Evolutionary conservation across 2,888 invertebrate species (phyloP), one percentile per base, ranked within the genome.

Genomic region (Dynastes tityus): DNA sequence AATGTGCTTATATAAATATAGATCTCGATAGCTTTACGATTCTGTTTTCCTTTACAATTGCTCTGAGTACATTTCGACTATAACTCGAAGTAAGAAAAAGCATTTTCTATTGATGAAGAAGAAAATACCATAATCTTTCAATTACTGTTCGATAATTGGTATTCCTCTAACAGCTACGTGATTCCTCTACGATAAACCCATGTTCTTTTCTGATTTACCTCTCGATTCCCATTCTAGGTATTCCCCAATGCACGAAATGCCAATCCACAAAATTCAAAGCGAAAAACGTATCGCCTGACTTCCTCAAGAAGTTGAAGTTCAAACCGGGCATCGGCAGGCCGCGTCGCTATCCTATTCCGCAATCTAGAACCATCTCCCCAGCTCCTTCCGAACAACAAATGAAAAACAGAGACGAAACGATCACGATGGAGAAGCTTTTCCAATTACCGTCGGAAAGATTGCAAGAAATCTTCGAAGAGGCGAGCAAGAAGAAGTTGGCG

Each of bases 261-360:
- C 75, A 75, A 55, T 82, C 82, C 40, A 79, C 79, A 8, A 80
- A 80, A 32, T 84, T 84, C 78, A 81, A 73, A 32, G 76, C 77
- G 13, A 79, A 77, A 61, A 55, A 32, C 53, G 82, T 83, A 6
- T 83, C 83, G 5, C 27, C 82, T 9, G 86, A 87, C 61, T 85
- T 86, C 76, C 83, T 86, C 63, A 82, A 81, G 51, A 87, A 85
- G 80, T 80, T 88, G 27, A 86, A 85, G 81, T 78, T 81, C 9
- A 87, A 84, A 78, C 87, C 87, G 11, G 87, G 87, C 29, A 87
- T 87, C 29, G 87, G 87, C 45, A 81, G 87, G 53, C 86, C 86
- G 0, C 83, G 82, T 76, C 82, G 87, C 67, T 87, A 86, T 81
- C 68, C 37, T 3, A 70, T 70, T 22, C 71, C 68, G 11, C 73